A percentile compares a stretch with the other conserved stretches of the same genome.
These are phyloP conservation scores for Plotosus lineatus DNA, from an alignment of 2,113 vertebrate genomes.

Conservation along the genomic window DNA sequence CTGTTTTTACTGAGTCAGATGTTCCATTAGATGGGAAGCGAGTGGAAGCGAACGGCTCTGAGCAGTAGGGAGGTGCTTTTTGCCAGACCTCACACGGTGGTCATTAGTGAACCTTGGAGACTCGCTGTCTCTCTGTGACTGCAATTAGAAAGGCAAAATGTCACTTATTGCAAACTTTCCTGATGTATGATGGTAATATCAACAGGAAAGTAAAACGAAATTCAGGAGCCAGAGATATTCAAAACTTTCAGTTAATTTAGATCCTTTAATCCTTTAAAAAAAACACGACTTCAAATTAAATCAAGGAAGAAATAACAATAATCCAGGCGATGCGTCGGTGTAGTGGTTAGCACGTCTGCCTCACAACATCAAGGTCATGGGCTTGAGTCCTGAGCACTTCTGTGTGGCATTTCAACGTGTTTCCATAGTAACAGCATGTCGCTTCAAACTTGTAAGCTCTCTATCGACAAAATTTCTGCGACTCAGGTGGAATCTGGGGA, in stretches of 20 bases:
- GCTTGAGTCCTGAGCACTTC: too few species aligned
- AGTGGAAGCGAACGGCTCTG: constrained; percentile 67
- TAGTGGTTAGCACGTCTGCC: too few species aligned
- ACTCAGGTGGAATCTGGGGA: too few species aligned
- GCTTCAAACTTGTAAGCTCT: too few species aligned
- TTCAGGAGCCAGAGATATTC: neutral
- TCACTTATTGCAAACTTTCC: constrained; percentile 36
- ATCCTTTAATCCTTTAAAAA: too few species aligned
- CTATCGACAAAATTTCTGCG: too few species aligned
- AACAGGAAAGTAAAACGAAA: neutral
- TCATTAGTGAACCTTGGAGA: constrained; percentile 67
- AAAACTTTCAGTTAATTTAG: neutral
- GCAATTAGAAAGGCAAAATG: constrained; percentile 53
- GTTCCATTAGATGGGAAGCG: constrained; percentile 70
- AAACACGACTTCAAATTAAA: too few species aligned
- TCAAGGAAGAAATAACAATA: too few species aligned
- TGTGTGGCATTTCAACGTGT: too few species aligned
- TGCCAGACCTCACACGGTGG: constrained; percentile 67
- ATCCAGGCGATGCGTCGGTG: too few species aligned
- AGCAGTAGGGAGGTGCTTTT: constrained; percentile 63
- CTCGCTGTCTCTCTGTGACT: constrained; percentile 57
- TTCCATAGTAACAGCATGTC: too few species aligned
- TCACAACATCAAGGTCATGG: too few species aligned
- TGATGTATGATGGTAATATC: constrained; percentile 7
- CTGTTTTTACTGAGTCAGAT: constrained; percentile 77